A percentile compares a stretch with the other conserved stretches of the same genome.
Conservation (phyloP, 2,113 vertebrate genomes). For the Columba livia region DNA sequence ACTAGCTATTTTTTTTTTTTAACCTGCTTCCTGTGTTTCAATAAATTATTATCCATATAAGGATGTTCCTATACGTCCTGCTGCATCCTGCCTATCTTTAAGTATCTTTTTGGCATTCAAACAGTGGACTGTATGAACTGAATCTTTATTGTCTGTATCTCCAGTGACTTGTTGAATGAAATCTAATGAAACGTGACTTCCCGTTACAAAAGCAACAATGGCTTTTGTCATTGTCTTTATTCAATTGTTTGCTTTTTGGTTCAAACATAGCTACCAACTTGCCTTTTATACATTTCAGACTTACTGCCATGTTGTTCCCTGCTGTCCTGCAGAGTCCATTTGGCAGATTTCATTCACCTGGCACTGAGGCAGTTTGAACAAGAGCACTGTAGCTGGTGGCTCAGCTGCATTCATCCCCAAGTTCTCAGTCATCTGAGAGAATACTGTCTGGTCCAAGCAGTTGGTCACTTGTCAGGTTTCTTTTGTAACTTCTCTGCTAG, state of each 20-base stretch:
- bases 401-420: not conserved
- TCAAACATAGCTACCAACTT: not conserved
- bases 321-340: not conserved
- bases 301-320: accelerated
- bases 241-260: not conserved
- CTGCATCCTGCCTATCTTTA: not conserved
- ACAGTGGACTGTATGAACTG: not conserved
- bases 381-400: not conserved
- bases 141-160: not conserved
- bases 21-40: not conserved
- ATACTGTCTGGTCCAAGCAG: not conserved
- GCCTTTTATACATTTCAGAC: not conserved
- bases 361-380: not conserved
- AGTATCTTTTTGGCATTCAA: not conserved
- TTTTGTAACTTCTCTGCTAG: not conserved
- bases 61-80: not conserved
- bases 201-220: not conserved
- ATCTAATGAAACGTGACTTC: not conserved
- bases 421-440: not conserved
- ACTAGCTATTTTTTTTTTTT: not conserved
- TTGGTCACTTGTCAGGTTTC: not conserved
- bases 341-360: not conserved
- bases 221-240: not conserved
- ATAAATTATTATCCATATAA: not conserved
- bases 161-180: not conserved